Percentiles rank a stretch among this genome's conserved stretches.
Evolutionary conservation across 2,888 invertebrate genomes (phyloP).

Genomic region (Schrankia costaestrigalis): DNA sequence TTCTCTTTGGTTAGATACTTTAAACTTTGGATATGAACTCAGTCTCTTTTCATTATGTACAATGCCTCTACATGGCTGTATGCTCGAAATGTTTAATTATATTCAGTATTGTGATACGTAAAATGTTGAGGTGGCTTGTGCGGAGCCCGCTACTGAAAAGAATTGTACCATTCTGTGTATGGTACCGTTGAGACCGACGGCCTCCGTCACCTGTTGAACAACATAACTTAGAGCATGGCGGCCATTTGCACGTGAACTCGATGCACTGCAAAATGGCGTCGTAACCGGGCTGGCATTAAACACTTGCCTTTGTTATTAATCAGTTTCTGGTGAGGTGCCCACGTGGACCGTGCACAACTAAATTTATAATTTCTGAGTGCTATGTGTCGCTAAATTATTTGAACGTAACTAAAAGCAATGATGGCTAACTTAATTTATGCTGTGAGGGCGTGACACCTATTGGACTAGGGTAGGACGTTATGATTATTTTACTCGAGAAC

Average conservation of each 20-base stretch:
- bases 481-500: conserved; percentile 36
- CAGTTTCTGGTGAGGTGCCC: conserved; percentile 36
- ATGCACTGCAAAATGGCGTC: conserved; percentile 35
- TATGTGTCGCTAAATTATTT: conserved; percentile 51
- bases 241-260: conserved; percentile 52
- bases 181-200: conserved; percentile 82
- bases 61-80: conserved; percentile 57
- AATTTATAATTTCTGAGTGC: conserved; percentile 47
- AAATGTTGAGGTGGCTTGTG: conserved; percentile 83
- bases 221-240: conserved; percentile 70
- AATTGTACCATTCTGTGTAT: conserved; percentile 83
- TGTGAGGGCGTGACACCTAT: conserved; percentile 62
- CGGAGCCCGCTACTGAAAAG: conserved; percentile 82
- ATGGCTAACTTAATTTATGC: conserved; percentile 63
- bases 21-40: conserved; percentile 73
- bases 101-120: conserved; percentile 82
- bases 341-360: conserved; percentile 47
- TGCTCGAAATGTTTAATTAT: conserved; percentile 51
- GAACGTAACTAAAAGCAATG: conserved; percentile 66
- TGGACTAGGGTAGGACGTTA: conserved; percentile 47
- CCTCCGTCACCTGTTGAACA: conserved; percentile 83
- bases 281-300: conserved; percentile 18
- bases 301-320: conserved; percentile 24
- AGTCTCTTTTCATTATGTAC: conserved; percentile 77
- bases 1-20: conserved; percentile 66